Evolutionary conservation across 37 sponge, comb jelly and placozoan species (phyloP), one percentile per base, ranked within the genome.

Genomic region (Oopsacas minuta): DNA sequence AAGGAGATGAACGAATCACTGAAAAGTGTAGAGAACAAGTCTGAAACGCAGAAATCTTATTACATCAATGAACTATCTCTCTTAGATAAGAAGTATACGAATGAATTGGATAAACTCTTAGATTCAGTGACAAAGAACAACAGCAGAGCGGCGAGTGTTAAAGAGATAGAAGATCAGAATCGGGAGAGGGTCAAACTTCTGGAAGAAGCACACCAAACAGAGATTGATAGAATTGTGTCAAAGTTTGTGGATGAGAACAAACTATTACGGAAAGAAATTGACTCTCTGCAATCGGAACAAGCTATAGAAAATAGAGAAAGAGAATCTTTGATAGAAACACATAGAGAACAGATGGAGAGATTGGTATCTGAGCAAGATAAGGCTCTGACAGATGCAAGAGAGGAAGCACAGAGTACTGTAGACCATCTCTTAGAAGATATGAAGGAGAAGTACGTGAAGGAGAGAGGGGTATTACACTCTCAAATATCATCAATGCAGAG

Each of bases 191-290:
- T 61, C 28, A 61, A 61, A 61, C 20, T 10, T 5, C 30, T 61
- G 30, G 75, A 61, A 61, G 75, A 61, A n/a, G 75, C 75, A n/a
- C 75, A 61, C 30, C 20, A 10, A 12, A 5, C 22, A 12, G 75
- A 61, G 30, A 61, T n/a, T 61, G 75, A 61, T 3, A 10, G 75
- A n/a, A 61, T 61, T 12, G 28, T 61, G 75, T 61, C 75, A n/a
- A 61, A 61, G 75, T 61, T 61, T 34, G 75, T 25, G 5, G 28
- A 61, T 7, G 75, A 61, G 75, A 61, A 61, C 75, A 61, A 61
- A 12, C 75, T 61, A n/a, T n/a, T 61, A 3, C 75, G 28, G 22
- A 61, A n/a, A 20, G 75, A 61, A n/a, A 61, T 61, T 32, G 75
- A 32, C 22, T 61, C 75, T 25, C 75, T 61, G 32, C 22, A 3